Conservation (phyloP, 2,888 invertebrate species). For the Morpho deidamia region DNA sequence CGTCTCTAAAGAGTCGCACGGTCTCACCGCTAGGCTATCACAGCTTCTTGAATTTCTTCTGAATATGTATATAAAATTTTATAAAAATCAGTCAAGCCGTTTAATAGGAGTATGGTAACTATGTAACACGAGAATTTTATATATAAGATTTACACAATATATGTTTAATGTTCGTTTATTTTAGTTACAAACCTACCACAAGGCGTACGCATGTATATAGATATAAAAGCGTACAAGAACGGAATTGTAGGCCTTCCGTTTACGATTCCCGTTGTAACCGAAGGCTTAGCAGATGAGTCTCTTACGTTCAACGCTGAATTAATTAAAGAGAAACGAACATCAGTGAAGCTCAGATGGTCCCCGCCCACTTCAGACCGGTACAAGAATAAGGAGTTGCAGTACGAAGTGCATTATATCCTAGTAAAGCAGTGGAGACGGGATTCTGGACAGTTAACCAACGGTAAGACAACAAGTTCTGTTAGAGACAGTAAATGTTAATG, state of each 20-base stretch:
- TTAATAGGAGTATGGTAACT: too few species aligned
- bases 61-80: too few species aligned
- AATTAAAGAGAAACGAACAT: slow-evolving; percentile 75
- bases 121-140: too few species aligned
- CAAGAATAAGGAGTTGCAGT: slow-evolving; percentile 59
- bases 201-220: slow-evolving; percentile 69
- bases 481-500: too few species aligned
- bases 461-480: slow-evolving; percentile 66
- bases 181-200: slow-evolving; percentile 76
- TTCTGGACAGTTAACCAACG: slow-evolving; percentile 71
- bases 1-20: too few species aligned
- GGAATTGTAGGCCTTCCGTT: slow-evolving; percentile 74
- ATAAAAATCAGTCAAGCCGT: too few species aligned
- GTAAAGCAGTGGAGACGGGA: slow-evolving; percentile 33
- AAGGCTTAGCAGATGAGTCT: slow-evolving; percentile 69
- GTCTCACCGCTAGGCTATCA: too few species aligned
- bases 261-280: slow-evolving; percentile 61
- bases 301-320: slow-evolving; percentile 71
- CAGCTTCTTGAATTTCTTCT: too few species aligned
- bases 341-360: slow-evolving; percentile 83
- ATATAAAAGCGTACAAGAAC: slow-evolving; percentile 80
- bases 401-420: slow-evolving; percentile 84
- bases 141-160: too few species aligned
- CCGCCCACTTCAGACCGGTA: slow-evolving; percentile 78
- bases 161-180: slow-evolving; percentile 20